These are phyloP conservation scores for Merodon equestris DNA, from an alignment of 2,888 invertebrate species.

Conservation along the genomic window DNA sequence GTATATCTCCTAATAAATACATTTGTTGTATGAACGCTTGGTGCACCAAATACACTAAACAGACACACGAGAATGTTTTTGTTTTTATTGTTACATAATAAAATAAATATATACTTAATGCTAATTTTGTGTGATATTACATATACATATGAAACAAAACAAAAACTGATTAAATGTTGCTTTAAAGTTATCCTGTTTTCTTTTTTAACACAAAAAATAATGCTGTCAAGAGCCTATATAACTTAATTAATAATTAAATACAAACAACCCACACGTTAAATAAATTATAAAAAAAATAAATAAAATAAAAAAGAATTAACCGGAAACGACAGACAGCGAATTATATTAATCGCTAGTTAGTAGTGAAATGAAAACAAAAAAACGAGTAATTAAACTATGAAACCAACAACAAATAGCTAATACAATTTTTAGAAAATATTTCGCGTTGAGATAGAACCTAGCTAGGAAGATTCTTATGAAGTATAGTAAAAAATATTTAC, in stretches of 20 bases:
- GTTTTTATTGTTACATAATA: not conserved
- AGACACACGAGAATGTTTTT: not conserved
- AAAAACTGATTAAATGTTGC: slow-evolving; percentile 51
- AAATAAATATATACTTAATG: slow-evolving; percentile 29
- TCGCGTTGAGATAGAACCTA: slow-evolving; percentile 49
- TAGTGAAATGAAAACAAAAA: slow-evolving; percentile 36
- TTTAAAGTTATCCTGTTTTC: slow-evolving; percentile 51
- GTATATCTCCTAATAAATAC: no score
- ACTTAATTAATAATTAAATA: not conserved
- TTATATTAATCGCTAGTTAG: slow-evolving; percentile 45
- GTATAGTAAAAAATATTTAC: slow-evolving; percentile 26
- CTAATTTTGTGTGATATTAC: slow-evolving; percentile 67
- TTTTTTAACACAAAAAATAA: slow-evolving; percentile 34
- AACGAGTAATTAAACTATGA: slow-evolving; percentile 11
- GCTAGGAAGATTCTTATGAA: slow-evolving; percentile 68
- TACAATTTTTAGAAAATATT: slow-evolving; percentile 44
- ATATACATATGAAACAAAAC: slow-evolving; percentile 41
- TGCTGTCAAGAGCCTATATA: slow-evolving; percentile 15
- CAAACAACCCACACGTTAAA: no score
- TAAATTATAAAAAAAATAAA: not conserved
- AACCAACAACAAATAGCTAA: slow-evolving; percentile 35
- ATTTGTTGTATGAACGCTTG: not conserved
- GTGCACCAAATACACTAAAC: slow-evolving; percentile 41
- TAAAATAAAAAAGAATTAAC: slow-evolving; percentile 17
- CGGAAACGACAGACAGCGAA: slow-evolving; percentile 53